Evolutionary conservation across 2,797 vertebrate genomes (phyloP), one percentile per base, ranked within the genome.

Genomic region (Lerista edwardsae): DNA sequence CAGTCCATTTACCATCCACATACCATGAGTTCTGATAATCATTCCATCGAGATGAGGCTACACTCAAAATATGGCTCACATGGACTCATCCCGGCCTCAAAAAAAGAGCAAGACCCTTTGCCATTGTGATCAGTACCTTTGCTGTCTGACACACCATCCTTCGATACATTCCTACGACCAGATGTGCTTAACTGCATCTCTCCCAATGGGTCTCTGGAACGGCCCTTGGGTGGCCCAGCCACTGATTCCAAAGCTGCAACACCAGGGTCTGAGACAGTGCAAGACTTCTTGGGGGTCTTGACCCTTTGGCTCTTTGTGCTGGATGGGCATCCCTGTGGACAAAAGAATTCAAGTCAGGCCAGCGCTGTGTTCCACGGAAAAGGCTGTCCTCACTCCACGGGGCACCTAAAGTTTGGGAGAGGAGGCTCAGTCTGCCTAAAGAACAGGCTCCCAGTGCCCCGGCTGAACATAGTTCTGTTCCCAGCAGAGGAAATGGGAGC

Each of bases 151-250:
- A 8, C 2, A 9, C 25, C 6, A 29, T 59, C 80, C 23, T 64
- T 79, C 65, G 78, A 41, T 3, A 47, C 71, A 67, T 84, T 80
- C 86, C 90, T 90, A 47, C 85, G 86, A 25, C 25, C 67, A 23
- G 62, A 59, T 72, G 75, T 34, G 65, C 80, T 87, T 59, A 85
- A 73, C 67, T 75, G 91, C 71, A 93, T 88, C 78, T 93, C 91
- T 65, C 87, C 87, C 85, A 95, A 81, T 21, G 93, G 91, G 27
- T 86, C 88, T 59, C 92, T 88, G 44, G 27, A 79, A 61, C 74
- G 81, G 84, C 47, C 72, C 41, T 64, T 77, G 44, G 57, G 12
- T 27, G 62, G 39, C 7, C 67, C 78, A 34, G 57, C 34, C 27
- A 2, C 44, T 1, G 25, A 10, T 55, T 80, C 41, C 64, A 65